Base-by-base conservation (phyloP, 2,113 vertebrate species). In the Tenebrosternarchus preto region DNA sequence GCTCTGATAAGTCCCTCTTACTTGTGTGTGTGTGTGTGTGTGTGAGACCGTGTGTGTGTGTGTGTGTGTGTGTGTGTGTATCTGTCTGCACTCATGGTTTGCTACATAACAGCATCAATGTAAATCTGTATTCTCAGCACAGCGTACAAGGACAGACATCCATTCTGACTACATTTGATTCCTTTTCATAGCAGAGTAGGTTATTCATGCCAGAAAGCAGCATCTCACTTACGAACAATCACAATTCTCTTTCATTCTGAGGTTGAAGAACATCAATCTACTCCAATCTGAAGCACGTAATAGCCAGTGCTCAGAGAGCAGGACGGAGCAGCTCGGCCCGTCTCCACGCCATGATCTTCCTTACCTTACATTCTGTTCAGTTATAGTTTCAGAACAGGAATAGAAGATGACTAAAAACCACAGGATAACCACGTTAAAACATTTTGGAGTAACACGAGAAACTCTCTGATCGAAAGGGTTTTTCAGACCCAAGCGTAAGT, bases 341-440 rank as follows among this genome's bases (percentile, higher is more conserved):
- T 75, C 80, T 78, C 31, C 71, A 31, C 80, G 76, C 70, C 73
- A 55, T 60, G 60, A 76, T 56, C 22, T 19, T 56, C 61, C 22
- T 19, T 64, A 66, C 56, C 29, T 59, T 71, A 76, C 67, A 76
- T 76, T 67, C 66, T 80, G 60, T 82, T 82, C 56, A 78, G 68
- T 39, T 57, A 70, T 55, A 50, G 29, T 75, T 78, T 75, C 43
- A 78, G 29, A 81, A 78, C 29, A 73, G 1, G 27, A 78, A 67
- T 33, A 11, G 22, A 84, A 73, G 46, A 74, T 29, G 36, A 57
- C 36, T 39, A 46, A 50, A 70, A 80, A 77, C 77, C 59, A 83
- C 66, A 77, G 71, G 74, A 59, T 74, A 64, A 70, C 60, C 31
- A 69, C 50, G 20, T 56, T 59, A 19, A 29, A 78, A 56, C 50